Conservation (phyloP, 1,140 invertebrate species). For the Hyposmocoma kahamanoa region DNA sequence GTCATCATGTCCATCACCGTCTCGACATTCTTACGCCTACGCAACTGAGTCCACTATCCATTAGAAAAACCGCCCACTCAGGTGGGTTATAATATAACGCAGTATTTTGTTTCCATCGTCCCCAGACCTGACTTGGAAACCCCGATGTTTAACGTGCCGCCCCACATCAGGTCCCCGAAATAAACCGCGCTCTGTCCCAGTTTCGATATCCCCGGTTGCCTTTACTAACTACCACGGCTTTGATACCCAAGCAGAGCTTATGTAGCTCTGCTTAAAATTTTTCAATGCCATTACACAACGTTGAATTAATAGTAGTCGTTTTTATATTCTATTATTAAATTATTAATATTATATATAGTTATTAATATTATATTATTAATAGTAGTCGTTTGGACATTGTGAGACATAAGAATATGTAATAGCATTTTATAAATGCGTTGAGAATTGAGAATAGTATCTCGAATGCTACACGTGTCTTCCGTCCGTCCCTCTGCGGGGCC, state of each 20-base stretch:
- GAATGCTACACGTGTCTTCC: constrained; percentile 16
- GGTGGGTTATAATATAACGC: constrained; percentile 30
- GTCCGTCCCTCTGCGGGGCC: constrained; percentile 23
- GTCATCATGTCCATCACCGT: background rate
- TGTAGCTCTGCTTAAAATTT: no score
- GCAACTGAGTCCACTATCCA: constrained; percentile 11
- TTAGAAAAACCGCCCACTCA: constrained; percentile 26
- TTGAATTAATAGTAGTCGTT: no score
- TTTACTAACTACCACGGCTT: no score
- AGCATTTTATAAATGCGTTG: no score
- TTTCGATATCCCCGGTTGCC: constrained; percentile 34
- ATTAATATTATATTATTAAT: no score
- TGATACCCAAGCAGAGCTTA: no score
- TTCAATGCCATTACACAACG: no score
- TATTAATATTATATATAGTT: no score
- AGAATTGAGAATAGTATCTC: no score
- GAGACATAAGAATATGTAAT: no score
- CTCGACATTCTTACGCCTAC: background rate
- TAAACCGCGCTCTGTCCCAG: constrained; percentile 56
- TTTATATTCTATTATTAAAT: no score
- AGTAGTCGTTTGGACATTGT: no score
- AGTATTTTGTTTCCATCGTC: constrained; percentile 46
- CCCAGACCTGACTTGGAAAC: constrained; percentile 31
- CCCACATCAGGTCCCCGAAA: constrained; percentile 60
- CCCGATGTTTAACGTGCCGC: constrained; percentile 57